Conservation (phyloP, 1,140 invertebrate genomes). For the Aphidius ervi region DNA sequence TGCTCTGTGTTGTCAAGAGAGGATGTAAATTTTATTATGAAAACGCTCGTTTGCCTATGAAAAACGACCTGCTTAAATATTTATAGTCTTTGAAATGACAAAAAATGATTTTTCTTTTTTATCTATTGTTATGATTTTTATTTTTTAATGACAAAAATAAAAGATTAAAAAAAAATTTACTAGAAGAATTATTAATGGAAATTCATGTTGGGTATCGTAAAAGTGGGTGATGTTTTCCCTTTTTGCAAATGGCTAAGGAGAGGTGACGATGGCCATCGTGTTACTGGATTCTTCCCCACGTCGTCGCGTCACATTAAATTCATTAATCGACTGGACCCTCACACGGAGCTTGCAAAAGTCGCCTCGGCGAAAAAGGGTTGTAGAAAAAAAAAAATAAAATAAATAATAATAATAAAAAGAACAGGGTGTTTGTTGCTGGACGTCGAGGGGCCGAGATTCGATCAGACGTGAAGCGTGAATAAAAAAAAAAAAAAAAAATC, state of each 20-base stretch:
- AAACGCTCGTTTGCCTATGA: slow-evolving; percentile 30
- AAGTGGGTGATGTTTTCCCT: slow-evolving; percentile 15
- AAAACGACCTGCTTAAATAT: slow-evolving; percentile 39
- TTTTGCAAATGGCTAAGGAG: slow-evolving; percentile 1
- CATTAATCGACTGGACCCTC: slow-evolving; percentile 22
- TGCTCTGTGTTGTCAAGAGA: slow-evolving; percentile 9
- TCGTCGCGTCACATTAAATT: slow-evolving; percentile 22
- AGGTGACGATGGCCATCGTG: too few species aligned
- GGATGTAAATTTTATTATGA: slow-evolving; percentile 32
- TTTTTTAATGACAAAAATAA: too few species aligned
- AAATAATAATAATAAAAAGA: too few species aligned
- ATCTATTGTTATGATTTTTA: too few species aligned
- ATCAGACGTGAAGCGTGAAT: slow-evolving; percentile 9
- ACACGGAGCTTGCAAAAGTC: slow-evolving; percentile 9
- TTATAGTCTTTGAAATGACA: slow-evolving; percentile 36
- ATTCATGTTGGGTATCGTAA: slow-evolving; percentile 28
- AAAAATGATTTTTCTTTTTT: neutral
- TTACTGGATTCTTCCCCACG: slow-evolving; percentile 20
- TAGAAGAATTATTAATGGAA: slow-evolving; percentile 36
- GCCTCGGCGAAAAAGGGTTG: slow-evolving; percentile 2
- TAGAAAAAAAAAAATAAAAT: neutral
- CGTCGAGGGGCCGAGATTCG: slow-evolving; percentile 14
- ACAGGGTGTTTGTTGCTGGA: slow-evolving; percentile 4
- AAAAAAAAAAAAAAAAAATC: neutral
- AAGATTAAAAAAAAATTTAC: too few species aligned